Conservation (phyloP, 2,888 invertebrate species). For the Platynereis dumerilii region DNA sequence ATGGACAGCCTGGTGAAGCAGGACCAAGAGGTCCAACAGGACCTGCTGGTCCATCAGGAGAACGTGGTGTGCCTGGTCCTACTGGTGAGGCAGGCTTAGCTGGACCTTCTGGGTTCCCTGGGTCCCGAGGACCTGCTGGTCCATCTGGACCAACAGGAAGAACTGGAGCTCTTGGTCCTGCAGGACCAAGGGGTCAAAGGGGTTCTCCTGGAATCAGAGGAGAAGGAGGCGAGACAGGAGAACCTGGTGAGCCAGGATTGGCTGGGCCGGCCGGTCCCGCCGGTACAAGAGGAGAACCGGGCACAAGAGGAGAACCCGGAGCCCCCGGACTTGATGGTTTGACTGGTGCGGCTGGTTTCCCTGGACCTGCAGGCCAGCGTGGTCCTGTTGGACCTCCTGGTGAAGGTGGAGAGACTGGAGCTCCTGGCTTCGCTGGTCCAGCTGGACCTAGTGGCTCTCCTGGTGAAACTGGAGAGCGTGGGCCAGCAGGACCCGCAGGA, state of each 20-base stretch:
- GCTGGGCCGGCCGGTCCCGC: conserved; percentile 7
- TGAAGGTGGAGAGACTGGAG: conserved; percentile 22
- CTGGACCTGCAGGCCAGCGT: neutral
- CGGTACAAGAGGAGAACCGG: conserved; percentile 7
- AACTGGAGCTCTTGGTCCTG: conserved; percentile 10
- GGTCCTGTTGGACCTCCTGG: conserved; percentile 17
- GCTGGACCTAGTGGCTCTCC: conserved; percentile 3
- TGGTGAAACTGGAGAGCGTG: conserved; percentile 13
- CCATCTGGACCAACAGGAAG: conserved; percentile 25
- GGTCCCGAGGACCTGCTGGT: conserved; percentile 22
- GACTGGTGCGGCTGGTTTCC: conserved; percentile 3
- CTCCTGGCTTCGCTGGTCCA: conserved; percentile 14
- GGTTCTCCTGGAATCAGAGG: conserved; percentile 24
- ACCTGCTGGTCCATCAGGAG: conserved; percentile 19
- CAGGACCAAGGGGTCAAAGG: conserved; percentile 7
- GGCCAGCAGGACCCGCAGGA: conserved; percentile 24
- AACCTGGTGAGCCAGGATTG: conserved; percentile 1
- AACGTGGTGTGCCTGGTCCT: conserved; percentile 11
- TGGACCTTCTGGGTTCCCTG: neutral
- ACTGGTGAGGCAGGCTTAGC: conserved; percentile 2
- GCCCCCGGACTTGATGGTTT: neutral
- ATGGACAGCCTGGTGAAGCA: neutral
- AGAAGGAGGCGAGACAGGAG: conserved; percentile 19
- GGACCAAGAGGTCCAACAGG: conserved; percentile 24
- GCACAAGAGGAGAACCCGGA: conserved; percentile 1